Conservation (phyloP, 2,797 vertebrate species). For the Platyrinchus mystaceus region DNA sequence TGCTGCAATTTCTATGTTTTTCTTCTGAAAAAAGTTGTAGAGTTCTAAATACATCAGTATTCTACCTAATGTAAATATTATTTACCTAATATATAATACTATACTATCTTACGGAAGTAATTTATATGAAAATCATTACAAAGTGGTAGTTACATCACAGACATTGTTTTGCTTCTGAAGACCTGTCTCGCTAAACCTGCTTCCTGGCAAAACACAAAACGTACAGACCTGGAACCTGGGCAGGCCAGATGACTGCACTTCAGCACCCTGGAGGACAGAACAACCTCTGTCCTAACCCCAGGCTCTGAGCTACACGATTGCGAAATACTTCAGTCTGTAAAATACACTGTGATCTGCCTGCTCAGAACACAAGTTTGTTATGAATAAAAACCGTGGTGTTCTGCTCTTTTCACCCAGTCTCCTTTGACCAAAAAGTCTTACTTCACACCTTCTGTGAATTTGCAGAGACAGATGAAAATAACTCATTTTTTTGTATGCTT, state of each 20-base stretch:
- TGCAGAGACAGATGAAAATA: not conserved
- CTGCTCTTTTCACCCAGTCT: not conserved
- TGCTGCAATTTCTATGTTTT: constrained; percentile 77
- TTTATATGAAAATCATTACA: not conserved
- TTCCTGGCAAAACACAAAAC: constrained; percentile 18
- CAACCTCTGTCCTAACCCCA: not conserved
- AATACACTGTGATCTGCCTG: not conserved
- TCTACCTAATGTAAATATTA: constrained; percentile 59
- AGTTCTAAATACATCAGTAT: constrained; percentile 71
- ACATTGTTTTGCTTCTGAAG: not conserved
- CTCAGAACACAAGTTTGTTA: not conserved
- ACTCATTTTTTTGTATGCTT: not conserved
- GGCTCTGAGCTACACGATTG: accelerated
- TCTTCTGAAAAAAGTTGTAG: constrained; percentile 70
- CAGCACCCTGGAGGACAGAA: not conserved
- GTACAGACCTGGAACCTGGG: not conserved
- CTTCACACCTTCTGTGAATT: not conserved
- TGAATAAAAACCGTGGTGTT: not conserved
- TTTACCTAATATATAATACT: not conserved
- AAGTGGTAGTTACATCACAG: not conserved
- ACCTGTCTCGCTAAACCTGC: not conserved
- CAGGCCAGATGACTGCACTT: not conserved
- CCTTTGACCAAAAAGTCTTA: not conserved
- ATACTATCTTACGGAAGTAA: not conserved
- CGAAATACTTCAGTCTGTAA: not conserved